Percentiles rank a stretch among this genome's conserved stretches.
Evolutionary conservation across 2,888 invertebrate species (phyloP).

Genomic region (Apamea epomidion): DNA sequence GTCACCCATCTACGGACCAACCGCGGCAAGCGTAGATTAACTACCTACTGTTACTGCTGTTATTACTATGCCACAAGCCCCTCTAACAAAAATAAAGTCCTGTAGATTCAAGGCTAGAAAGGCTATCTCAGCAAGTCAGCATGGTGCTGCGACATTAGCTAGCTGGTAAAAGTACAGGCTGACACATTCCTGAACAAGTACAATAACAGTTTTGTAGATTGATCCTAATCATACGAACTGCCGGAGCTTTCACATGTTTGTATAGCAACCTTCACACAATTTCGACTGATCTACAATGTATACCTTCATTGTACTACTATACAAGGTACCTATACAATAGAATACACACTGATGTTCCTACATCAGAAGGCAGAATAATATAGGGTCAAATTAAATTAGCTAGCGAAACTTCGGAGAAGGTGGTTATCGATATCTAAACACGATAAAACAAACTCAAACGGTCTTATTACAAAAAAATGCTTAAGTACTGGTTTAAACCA

Average conservation of each 20-base stretch:
- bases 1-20: no score
- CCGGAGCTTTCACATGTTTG: conserved; percentile 30
- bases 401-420: neutral
- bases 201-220: conserved; percentile 4
- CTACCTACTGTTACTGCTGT: neutral
- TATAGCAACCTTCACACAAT: conserved; percentile 36
- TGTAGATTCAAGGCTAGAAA: neutral
- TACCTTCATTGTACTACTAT: neutral
- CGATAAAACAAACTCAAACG: no score
- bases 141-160: neutral
- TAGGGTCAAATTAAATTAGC: neutral
- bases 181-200: conserved; percentile 9
- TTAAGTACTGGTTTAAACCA: no score
- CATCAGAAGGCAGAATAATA: neutral
- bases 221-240: neutral
- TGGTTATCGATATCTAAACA: neutral
- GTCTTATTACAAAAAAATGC: no score
- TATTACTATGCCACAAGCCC: neutral
- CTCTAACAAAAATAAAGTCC: neutral
- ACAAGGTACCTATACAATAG: neutral
- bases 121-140: neutral
- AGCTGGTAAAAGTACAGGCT: neutral
- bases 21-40: neutral
- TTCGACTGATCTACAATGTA: conserved; percentile 8
- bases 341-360: neutral